Evolutionary conservation across 2,113 vertebrate species (phyloP).

Genomic region (Eclectus roratus): DNA sequence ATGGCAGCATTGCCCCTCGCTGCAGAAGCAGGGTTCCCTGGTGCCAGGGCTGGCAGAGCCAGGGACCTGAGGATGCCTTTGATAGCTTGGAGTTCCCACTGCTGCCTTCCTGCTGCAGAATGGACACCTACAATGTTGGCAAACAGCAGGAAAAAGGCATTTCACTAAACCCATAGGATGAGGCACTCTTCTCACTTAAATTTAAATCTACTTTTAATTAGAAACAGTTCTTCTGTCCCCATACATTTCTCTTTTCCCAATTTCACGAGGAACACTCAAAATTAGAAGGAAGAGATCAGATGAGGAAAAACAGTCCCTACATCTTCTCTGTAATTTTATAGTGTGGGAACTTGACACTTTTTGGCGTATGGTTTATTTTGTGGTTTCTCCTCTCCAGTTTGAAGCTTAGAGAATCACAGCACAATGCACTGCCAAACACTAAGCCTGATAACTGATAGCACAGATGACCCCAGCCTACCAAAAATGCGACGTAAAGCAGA

Average conservation of each 20-base stretch:
- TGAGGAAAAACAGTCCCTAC: background rate
- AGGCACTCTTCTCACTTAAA: background rate
- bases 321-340: background rate
- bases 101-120: background rate
- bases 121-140: background rate
- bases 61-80: background rate
- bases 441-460: background rate
- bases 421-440: background rate
- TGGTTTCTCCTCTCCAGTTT: background rate
- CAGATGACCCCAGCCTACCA: background rate
- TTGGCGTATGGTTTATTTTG: background rate
- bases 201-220: conserved; percentile 3
- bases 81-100: background rate
- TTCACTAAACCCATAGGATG: accelerated
- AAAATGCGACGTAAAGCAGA: background rate
- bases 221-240: background rate
- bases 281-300: conserved; percentile 13
- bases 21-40: background rate
- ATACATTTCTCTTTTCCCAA: background rate
- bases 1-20: accelerated
- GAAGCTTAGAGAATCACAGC: background rate
- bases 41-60: background rate
- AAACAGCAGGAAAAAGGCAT: background rate
- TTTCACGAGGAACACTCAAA: background rate
- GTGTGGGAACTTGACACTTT: background rate